Percentiles rank a stretch among this genome's conserved stretches.
Conservation (phyloP, 2,797 vertebrate genomes). For the Helicolenus hilgendorfi region DNA sequence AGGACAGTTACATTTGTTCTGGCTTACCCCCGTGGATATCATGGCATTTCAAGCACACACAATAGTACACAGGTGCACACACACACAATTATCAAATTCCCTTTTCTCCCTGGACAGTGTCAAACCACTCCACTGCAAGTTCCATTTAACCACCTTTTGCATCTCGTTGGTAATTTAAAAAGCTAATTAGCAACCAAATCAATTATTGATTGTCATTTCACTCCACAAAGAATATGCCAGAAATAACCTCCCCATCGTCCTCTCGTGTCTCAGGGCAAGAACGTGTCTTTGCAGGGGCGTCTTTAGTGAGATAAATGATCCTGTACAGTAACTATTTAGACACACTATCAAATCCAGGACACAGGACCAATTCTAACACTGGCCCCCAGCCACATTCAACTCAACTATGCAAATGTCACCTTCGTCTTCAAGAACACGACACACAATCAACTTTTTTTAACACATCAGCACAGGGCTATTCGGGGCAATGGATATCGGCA, state of each 20-base stretch:
- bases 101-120: constrained; percentile 2
- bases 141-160: constrained; percentile 31
- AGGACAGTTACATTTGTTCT: constrained; percentile 38
- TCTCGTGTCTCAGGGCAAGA: constrained; percentile 21
- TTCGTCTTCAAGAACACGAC: constrained; percentile 39
- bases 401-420: constrained; percentile 60
- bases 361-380: constrained; percentile 29
- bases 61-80: not conserved
- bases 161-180: constrained; percentile 50
- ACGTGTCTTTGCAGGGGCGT: constrained; percentile 33
- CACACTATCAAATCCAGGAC: constrained; percentile 58
- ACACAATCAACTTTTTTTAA: constrained; percentile 15
- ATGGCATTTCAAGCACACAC: not conserved
- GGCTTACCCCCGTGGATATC: not conserved
- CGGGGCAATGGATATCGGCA: not conserved
- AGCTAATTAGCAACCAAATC: constrained; percentile 60
- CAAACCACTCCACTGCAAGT: constrained; percentile 12
- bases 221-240: constrained; percentile 41
- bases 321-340: constrained; percentile 42
- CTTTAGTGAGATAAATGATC: constrained; percentile 72
- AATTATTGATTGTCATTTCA: constrained; percentile 66
- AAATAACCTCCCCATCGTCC: constrained; percentile 10
- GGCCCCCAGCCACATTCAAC: constrained; percentile 38
- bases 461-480: not conserved
- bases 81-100: not conserved